Conservation (phyloP, 2,888 invertebrate genomes). For the Halictus ligatus region DNA sequence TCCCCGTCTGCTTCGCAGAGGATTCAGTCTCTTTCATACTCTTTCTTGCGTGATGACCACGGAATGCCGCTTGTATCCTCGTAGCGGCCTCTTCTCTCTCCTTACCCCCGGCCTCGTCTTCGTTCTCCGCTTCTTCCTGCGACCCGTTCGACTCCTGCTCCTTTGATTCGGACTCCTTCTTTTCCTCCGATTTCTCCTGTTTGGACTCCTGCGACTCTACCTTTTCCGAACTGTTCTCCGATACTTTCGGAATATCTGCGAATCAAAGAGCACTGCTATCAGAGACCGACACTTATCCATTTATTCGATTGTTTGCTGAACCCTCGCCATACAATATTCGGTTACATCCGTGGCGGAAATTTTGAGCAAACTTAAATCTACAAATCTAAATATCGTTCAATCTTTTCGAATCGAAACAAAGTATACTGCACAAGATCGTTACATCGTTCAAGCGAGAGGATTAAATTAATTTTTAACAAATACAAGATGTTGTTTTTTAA, state of each 20-base stretch:
- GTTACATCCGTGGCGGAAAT: not conserved
- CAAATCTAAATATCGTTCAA: too few relatives aligned
- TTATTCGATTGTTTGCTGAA: not conserved
- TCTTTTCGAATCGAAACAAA: too few relatives aligned
- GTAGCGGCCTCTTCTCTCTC: slow-evolving; percentile 89
- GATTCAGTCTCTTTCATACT: slow-evolving; percentile 91
- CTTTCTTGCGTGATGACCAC: slow-evolving; percentile 92
- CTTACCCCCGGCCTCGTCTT: slow-evolving; percentile 83
- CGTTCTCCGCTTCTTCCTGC: slow-evolving; percentile 56
- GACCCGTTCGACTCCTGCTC: slow-evolving; percentile 55
- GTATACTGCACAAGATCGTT: too few relatives aligned
- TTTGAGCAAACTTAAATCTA: not conserved
- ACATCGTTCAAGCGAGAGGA: too few relatives aligned
- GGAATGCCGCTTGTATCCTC: slow-evolving; percentile 95
- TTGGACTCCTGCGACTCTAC: slow-evolving; percentile 47
- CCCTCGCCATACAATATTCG: not conserved
- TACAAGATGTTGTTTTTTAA: too few relatives aligned
- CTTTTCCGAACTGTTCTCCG: slow-evolving; percentile 37
- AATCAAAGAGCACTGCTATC: not conserved
- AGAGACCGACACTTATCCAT: not conserved
- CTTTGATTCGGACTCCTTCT: slow-evolving; percentile 48
- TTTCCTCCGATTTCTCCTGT: slow-evolving; percentile 39
- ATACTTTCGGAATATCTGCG: slow-evolving; percentile 53
- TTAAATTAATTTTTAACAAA: too few relatives aligned
- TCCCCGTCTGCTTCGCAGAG: slow-evolving; percentile 81